These are phyloP conservation scores for Caenorhabditis remanei DNA, from an alignment of 1,140 invertebrate genomes.

Conservation along the genomic window DNA sequence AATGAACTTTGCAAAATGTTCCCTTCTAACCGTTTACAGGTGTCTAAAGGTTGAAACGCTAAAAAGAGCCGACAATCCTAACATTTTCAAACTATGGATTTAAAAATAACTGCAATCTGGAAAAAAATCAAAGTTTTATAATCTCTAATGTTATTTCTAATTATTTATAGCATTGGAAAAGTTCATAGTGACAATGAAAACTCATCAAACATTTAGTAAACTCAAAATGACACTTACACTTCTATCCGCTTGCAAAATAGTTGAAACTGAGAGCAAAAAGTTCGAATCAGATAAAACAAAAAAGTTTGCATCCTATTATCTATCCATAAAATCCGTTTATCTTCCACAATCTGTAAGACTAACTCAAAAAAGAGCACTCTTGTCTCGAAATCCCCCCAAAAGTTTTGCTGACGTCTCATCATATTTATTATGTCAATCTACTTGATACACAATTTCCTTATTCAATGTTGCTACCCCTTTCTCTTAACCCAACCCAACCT, in stretches of 20 bases:
- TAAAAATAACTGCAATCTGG: too few species aligned
- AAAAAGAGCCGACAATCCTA: too few species aligned
- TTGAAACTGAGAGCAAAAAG: not conserved
- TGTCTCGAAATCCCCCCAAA: not conserved
- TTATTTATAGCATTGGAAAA: too few species aligned
- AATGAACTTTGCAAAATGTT: too few species aligned
- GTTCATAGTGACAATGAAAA: too few species aligned
- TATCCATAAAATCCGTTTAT: not conserved
- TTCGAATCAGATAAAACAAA: not conserved
- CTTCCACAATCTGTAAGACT: not conserved
- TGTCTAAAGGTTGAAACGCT: too few species aligned
- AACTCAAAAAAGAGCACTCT: not conserved
- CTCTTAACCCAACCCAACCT: too few species aligned
- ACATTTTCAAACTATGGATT: too few species aligned
- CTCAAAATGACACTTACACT: not conserved
- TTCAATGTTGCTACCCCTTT: not conserved
- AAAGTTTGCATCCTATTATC: not conserved
- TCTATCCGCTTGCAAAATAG: not conserved
- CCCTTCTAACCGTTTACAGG: too few species aligned
- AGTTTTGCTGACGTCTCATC: not conserved
- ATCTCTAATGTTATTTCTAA: too few species aligned
- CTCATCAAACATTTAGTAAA: not conserved
- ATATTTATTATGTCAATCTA: conserved; percentile 15
- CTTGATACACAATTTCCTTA: conserved; percentile 35
- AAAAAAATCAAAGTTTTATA: too few species aligned